A percentile compares a stretch with the other conserved stretches of the same genome.
These are phyloP conservation scores for Scolanthus callimorphus DNA, from an alignment of 92 coral and sea anemone genomes.

Conservation along the genomic window DNA sequence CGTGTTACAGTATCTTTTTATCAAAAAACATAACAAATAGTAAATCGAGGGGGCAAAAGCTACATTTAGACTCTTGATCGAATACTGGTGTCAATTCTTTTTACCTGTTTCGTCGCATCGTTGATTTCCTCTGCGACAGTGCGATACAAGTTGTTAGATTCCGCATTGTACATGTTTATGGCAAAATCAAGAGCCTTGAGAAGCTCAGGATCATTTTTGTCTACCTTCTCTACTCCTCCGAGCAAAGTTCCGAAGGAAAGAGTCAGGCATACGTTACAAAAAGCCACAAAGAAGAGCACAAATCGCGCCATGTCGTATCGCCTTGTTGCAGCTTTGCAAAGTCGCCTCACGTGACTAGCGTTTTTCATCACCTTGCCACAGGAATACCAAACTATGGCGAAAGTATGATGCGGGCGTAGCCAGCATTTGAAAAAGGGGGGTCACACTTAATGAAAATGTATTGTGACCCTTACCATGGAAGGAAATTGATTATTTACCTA, in stretches of 20 bases:
- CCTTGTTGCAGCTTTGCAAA: not conserved
- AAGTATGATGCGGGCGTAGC: no score
- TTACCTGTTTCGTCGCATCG: constrained; percentile 89
- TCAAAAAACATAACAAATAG: no score
- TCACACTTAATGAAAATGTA: no score
- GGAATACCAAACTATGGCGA: no score
- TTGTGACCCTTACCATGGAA: no score
- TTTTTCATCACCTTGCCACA: no score
- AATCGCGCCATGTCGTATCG: constrained; percentile 53
- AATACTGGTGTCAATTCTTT: no score
- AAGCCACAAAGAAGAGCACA: constrained; percentile 6
- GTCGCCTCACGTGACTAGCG: not conserved
- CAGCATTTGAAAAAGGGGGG: no score
- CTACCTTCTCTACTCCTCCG: constrained; percentile 64
- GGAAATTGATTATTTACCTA: no score
- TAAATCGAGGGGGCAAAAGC: no score
- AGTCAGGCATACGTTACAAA: constrained; percentile 13
- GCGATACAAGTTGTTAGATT: constrained; percentile 89
- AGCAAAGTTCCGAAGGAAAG: constrained; percentile 28
- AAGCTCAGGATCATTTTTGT: constrained; percentile 69
- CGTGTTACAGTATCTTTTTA: no score
- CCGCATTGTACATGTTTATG: constrained; percentile 63
- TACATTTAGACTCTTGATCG: no score
- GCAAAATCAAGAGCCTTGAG: constrained; percentile 67
- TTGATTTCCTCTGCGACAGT: constrained; percentile 58